Evolutionary conservation across 2,888 invertebrate genomes (phyloP).

Genomic region (Noctuana brunneofusca): DNA sequence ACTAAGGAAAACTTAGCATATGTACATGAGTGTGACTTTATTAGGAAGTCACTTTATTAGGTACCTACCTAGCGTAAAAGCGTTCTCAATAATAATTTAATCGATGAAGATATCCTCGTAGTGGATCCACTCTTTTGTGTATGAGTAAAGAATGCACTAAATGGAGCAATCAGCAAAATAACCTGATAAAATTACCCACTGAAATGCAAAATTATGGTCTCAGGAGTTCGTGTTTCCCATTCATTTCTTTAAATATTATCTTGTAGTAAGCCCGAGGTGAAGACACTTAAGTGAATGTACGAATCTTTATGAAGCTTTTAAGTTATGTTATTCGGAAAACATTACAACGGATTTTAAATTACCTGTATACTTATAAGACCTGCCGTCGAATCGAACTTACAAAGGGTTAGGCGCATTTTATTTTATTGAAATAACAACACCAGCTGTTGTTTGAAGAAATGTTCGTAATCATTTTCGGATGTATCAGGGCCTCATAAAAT

Average conservation of each 20-base stretch:
- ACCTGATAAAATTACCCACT: conserved; percentile 24
- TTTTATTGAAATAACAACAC: conserved; percentile 25
- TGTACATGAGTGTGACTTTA: too few species aligned
- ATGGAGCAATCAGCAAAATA: conserved; percentile 25
- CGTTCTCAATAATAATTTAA: background rate
- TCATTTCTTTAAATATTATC: conserved; percentile 32
- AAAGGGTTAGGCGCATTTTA: conserved; percentile 24
- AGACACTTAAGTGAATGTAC: conserved; percentile 32
- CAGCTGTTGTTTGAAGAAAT: conserved; percentile 30
- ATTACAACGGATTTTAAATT: conserved; percentile 40
- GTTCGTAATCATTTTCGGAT: conserved; percentile 48
- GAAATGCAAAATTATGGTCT: conserved; percentile 32
- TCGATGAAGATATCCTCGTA: too few species aligned
- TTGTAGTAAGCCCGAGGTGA: conserved; percentile 30
- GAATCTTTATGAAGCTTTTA: conserved; percentile 40
- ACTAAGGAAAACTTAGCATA: too few species aligned
- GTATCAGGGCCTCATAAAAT: conserved; percentile 34
- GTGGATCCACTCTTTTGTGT: too few species aligned
- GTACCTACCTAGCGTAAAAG: too few species aligned
- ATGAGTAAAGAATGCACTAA: conserved; percentile 17
- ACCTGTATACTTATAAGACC: background rate
- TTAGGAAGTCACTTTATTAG: too few species aligned
- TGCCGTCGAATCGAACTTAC: background rate
- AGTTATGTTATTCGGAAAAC: conserved; percentile 55
- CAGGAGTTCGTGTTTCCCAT: conserved; percentile 21